A percentile compares a stretch with the other conserved stretches of the same genome.
Conservation (phyloP, 2,797 vertebrate genomes). For the Chelidonichthys spinosus region DNA sequence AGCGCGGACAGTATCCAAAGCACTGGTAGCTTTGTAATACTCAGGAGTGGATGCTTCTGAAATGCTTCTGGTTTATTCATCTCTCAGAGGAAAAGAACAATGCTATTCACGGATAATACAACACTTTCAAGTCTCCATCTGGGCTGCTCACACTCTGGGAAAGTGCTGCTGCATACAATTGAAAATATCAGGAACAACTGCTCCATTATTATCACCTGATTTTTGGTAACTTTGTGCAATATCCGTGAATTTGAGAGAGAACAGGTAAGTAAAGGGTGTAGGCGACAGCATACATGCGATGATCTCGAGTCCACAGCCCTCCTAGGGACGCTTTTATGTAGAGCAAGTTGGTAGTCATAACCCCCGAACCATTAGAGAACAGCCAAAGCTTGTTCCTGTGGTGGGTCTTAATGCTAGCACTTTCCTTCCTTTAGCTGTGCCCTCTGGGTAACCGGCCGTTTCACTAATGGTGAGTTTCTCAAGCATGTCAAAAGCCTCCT, state of each 20-base stretch:
- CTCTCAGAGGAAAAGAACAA: slow-evolving; percentile 60
- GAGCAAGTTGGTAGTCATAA: slow-evolving; percentile 14
- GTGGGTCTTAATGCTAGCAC: slow-evolving; percentile 41
- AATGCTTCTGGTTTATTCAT: slow-evolving; percentile 59
- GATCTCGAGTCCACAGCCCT: slow-evolving; percentile 8
- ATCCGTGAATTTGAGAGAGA: neutral
- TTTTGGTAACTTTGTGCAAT: slow-evolving; percentile 4
- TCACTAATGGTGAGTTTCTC: slow-evolving; percentile 56
- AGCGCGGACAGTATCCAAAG: slow-evolving; percentile 53
- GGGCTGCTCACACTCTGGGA: slow-evolving; percentile 47
- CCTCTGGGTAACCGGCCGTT: slow-evolving; percentile 59
- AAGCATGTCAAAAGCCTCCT: slow-evolving; percentile 56
- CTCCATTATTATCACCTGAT: neutral
- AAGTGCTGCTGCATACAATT: slow-evolving; percentile 23
- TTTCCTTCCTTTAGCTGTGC: slow-evolving; percentile 46
- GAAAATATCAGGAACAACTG: slow-evolving; percentile 26
- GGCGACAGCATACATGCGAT: slow-evolving; percentile 5
- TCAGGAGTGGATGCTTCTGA: slow-evolving; percentile 57
- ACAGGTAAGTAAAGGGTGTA: neutral
- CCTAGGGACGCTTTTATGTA: slow-evolving; percentile 12
- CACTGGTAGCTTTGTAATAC: slow-evolving; percentile 58
- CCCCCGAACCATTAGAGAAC: slow-evolving; percentile 43
- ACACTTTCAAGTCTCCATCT: slow-evolving; percentile 71
- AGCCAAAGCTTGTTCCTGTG: slow-evolving; percentile 22
- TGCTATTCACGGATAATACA: slow-evolving; percentile 60